Base-by-base conservation (phyloP, 2,113 vertebrate genomes). In the Semicossyphus pulcher region DNA sequence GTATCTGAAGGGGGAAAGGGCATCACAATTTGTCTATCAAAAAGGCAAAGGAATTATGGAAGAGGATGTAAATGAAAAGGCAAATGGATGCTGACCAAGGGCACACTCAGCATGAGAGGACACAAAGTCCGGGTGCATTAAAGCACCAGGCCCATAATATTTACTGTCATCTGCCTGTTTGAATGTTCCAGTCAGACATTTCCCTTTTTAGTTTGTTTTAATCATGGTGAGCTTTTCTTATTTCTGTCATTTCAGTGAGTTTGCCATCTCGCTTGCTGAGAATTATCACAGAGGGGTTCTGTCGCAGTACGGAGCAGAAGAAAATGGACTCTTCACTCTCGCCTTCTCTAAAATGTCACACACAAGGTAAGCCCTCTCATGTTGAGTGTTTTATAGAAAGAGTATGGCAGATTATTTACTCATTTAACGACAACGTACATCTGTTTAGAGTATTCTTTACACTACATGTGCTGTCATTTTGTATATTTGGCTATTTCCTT, bases 241-340 rank as follows among this genome's bases (percentile, higher is more conserved):
- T 53, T 60, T 52, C 32, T 56, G n/a, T 60, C 26, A 36, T 69
- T 60, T 77, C 5, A 26, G 39, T 49, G 42, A 14, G 18, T 28
- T 71, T 72, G 39, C 31, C 45, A 4, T 63, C 23, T 54, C 41
- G 26, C 51, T 68, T 44, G n/a, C 47, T 26, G 48, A 10, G 25
- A 72, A 68, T 81, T 49, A 65, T 83, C 63, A 76, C 69, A 80
- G 26, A 80, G 66, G 56, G 63, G 61, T 53, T 75, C 70, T 75
- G 59, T 37, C 10, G 23, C 71, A 75, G 31, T 66, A 21, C 41
- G 44, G 58, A 29, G 49, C 36, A 57, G 18, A 52, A 59, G n/a
- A 80, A 26, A 64, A 51, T 8, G 21, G 37, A 23, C 21, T 6
- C 59, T n/a, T n/a, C 70, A 60, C 63, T 59, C 48, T 48, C 12